These are phyloP conservation scores for Zapornia atra DNA, from an alignment of 2,113 vertebrate species.

Conservation along the genomic window DNA sequence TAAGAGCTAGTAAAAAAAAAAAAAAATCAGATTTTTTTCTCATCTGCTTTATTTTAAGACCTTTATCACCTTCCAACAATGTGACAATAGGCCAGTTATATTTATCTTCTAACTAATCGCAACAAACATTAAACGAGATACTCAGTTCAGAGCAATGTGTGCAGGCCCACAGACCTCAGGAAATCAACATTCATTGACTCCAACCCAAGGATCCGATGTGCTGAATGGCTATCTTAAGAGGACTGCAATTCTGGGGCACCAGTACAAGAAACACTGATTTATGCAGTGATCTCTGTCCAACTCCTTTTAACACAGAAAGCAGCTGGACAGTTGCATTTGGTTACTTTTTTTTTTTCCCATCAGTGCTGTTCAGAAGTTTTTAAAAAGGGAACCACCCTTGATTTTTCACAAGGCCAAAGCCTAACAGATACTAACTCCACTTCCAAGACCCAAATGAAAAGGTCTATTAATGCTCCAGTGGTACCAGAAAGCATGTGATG, in stretches of 20 bases:
- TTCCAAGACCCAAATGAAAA: not conserved
- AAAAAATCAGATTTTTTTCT: fast-evolving
- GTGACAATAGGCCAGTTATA: not conserved
- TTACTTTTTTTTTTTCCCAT: not conserved
- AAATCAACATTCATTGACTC: not conserved
- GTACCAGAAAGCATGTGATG: not conserved
- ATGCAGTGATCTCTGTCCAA: not conserved
- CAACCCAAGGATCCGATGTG: not conserved
- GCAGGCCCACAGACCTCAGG: not conserved
- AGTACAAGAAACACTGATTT: not conserved
- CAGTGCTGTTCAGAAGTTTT: not conserved
- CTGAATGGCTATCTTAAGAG: not conserved
- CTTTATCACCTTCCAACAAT: not conserved
- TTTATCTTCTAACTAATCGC: not conserved
- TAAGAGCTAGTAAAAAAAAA: not conserved
- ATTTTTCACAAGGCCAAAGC: not conserved
- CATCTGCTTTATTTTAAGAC: not conserved
- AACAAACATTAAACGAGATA: not conserved
- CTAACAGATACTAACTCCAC: not conserved
- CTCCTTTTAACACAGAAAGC: not conserved
- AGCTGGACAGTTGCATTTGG: not conserved
- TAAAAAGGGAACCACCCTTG: not conserved
- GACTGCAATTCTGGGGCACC: not conserved
- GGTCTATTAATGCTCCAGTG: fast-evolving
- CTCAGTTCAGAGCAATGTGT: not conserved